A percentile compares a stretch with the other conserved stretches of the same genome.
These are phyloP conservation scores for Lasioglossum calceatum DNA, from an alignment of 2,888 invertebrate species.

Conservation along the genomic window DNA sequence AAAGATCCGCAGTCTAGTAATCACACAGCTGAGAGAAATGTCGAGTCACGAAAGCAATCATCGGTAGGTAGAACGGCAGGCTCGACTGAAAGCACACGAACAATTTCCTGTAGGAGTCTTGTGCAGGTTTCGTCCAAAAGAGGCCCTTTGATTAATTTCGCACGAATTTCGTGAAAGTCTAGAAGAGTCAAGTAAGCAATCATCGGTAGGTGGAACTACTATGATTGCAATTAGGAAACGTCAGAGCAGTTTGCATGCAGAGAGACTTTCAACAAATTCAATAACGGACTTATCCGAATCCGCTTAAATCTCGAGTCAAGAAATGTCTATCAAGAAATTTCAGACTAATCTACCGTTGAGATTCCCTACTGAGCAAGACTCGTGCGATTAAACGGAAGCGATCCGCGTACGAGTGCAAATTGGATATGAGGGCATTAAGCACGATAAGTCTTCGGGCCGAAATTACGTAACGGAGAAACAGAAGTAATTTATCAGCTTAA, in stretches of 20 bases:
- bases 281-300: neutral
- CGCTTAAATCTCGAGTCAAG: neutral
- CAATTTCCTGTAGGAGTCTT: no score
- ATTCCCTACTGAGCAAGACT: neutral
- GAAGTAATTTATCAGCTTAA: constrained; percentile 4
- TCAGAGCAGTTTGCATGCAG: neutral
- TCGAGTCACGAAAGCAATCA: no score
- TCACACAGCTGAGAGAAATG: no score
- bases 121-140: no score
- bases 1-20: no score
- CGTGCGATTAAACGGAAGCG: neutral
- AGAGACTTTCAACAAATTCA: neutral
- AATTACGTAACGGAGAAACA: constrained; percentile 6
- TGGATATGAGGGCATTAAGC: neutral
- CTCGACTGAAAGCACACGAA: no score
- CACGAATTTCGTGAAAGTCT: no score
- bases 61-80: neutral
- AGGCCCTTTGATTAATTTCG: no score
- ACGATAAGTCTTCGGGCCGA: neutral
- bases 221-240: neutral
- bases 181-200: no score
- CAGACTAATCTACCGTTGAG: neutral
- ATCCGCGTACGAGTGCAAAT: neutral
- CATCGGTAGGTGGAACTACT: neutral
- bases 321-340: neutral